These are phyloP conservation scores for Toxotes lorentzi DNA, from an alignment of 2,797 vertebrate genomes.

Conservation along the genomic window DNA sequence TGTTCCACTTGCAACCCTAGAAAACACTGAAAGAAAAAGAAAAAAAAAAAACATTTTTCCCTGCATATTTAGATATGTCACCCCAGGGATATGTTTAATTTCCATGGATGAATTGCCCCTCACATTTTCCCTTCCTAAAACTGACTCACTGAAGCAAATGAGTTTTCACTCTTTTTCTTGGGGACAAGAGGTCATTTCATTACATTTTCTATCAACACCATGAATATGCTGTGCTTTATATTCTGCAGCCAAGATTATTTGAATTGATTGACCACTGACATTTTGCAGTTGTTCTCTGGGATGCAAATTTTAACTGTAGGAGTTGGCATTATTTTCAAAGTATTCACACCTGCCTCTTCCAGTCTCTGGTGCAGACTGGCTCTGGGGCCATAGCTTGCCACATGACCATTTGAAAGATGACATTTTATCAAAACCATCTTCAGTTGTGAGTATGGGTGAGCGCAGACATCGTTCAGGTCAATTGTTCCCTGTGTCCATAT, in stretches of 20 bases:
- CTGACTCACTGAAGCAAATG: conserved; percentile 74
- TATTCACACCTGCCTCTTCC: conserved; percentile 73
- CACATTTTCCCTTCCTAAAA: conserved; percentile 70
- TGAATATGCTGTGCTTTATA: conserved; percentile 73
- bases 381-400: conserved; percentile 58
- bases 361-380: conserved; percentile 33
- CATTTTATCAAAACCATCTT: conserved; percentile 84
- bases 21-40: conserved; percentile 60
- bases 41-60: conserved; percentile 51
- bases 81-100: conserved; percentile 77
- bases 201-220: conserved; percentile 75
- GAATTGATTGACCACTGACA: conserved; percentile 85
- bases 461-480: conserved; percentile 73
- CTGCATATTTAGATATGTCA: conserved; percentile 76
- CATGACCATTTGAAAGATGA: conserved; percentile 78
- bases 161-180: conserved; percentile 71
- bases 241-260: conserved; percentile 75
- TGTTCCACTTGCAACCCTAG: conserved; percentile 56
- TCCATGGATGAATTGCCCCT: conserved; percentile 75
- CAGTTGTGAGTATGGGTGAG: conserved; percentile 79
- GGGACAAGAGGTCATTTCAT: conserved; percentile 75
- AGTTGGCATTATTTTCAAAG: conserved; percentile 82
- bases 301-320: conserved; percentile 80
- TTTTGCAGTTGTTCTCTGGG: conserved; percentile 80
- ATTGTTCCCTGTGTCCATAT: conserved; percentile 72